These are phyloP conservation scores for Rhea pennata DNA, from an alignment of 2,113 vertebrate genomes.

Conservation along the genomic window DNA sequence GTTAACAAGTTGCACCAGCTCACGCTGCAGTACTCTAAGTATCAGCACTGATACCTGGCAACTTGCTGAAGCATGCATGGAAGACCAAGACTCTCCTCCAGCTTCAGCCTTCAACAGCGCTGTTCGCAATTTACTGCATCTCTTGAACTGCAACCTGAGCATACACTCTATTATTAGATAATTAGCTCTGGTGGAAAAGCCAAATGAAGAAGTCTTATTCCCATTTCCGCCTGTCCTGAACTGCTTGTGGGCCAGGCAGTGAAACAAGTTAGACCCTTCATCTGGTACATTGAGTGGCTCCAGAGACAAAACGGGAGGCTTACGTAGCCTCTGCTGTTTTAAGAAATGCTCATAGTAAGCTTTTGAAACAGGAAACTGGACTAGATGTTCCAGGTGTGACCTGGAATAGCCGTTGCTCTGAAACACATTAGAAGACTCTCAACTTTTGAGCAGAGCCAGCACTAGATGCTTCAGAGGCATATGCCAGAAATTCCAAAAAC, in stretches of 20 bases:
- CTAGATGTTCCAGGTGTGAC: background rate
- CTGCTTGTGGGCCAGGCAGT: background rate
- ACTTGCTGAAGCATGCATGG: background rate
- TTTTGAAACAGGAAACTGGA: background rate
- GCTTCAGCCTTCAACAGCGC: background rate
- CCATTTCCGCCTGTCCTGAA: background rate
- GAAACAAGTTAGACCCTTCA: background rate
- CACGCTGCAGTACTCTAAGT: accelerated
- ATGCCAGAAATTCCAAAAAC: background rate
- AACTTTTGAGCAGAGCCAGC: background rate
- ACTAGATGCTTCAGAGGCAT: background rate
- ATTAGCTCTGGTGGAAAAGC: background rate
- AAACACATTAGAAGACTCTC: background rate
- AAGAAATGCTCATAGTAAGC: background rate
- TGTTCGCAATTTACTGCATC: background rate
- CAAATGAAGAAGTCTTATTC: background rate
- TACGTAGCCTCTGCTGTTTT: background rate
- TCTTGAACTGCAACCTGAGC: accelerated
- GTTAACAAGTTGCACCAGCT: background rate
- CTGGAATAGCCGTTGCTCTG: background rate
- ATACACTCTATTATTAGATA: background rate
- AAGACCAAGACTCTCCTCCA: background rate
- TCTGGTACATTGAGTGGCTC: background rate
- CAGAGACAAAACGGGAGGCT: background rate
- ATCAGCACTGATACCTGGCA: background rate